Base-by-base conservation (phyloP, 2,113 vertebrate genomes). In the Cyphomyrus plagiostoma region DNA sequence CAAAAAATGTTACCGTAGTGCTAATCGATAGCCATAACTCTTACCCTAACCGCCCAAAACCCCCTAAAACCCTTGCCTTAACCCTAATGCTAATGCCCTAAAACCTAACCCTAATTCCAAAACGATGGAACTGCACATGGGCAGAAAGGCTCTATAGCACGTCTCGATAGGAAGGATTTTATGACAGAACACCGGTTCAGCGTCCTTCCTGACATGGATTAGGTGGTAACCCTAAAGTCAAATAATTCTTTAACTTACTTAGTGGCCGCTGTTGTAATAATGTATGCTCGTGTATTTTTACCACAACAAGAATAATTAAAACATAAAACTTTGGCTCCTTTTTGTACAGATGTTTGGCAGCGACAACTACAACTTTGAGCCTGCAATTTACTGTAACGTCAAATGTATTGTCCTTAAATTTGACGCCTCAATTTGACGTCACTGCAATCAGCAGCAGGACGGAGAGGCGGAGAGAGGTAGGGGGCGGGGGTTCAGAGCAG, bases 361-460 rank as follows among this genome's bases (percentile, higher is more conserved):
- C 6, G 35, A 45, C 23, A n/a, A 95, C 94, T 95, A 94, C 94
- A 94, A 92, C 88, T 0, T 82, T 4, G 45, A 58, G 4, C 13
- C 7, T 50, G 90, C 93, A 86, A 84, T 91, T 83, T 30, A 9
- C 89, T 62, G 19, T 91, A 89, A 92, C 91, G 93, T 90, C 6
- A 42, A 5, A 42, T 26, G n/a, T 23, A 58, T 87, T 56, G 52
- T 87, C 42, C 83, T 80, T 1, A n/a, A 0, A 15, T 23, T 62
- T 0, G 95, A 93, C 95, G 91, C 94, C 42, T 30, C 5, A 19
- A 50, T 91, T 90, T 95, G 94, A 95, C 95, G 95, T 89, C 1
- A 48, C 30, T 42, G 89, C 94, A 94, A 77, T 39, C 10, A 93
- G 95, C 92, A 93, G 92, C 93, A 91, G 87, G 93, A 95, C 91